Evolutionary conservation across 2,797 vertebrate species (phyloP), one percentile per base, ranked within the genome.

Genomic region (Crypturellus tataupa): DNA sequence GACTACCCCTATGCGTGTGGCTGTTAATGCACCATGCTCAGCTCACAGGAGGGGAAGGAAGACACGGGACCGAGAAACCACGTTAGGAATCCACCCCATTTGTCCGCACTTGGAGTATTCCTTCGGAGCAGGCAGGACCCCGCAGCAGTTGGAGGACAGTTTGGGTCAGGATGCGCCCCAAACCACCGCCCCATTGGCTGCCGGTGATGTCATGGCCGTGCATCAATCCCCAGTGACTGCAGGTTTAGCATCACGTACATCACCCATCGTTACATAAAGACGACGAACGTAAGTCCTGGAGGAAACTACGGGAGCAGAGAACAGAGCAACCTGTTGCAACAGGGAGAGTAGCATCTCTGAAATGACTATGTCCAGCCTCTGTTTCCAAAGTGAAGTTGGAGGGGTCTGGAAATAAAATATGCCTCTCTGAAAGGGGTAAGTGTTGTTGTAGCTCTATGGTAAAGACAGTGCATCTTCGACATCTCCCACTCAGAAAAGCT

Each of bases 201-300:
- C n/a, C 44, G 83, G 85, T 97, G 97, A 97, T 94, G 96, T 97
- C 97, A 98, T 96, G 78, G 27, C 86, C 95, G 8, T 29, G 85
- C 81, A 94, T 97, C 96, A 96, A 93, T 96, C 94, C 94, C 97
- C 63, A 46, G 76, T 60, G 94, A 92, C 93, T 96, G 96, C 95
- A 93, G 94, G 96, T 97, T 97, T 94, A 94, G 93, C 83, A 97
- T 65, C 91, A 70, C 49, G 4, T 64, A 6, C 47, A 93, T 93
- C 87, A 25, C 83, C 83, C 68, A 81, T 76, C 72, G 95, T 77
- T 89, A 94, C 82, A 92, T 75, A 92, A 80, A 9, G 29, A 85
- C 87, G 82, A 81, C 18, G 60, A 94, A 70, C 23, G 3, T 29
- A 23, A 77, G 39, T 71, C 56, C 82, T 68, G 85, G 58, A 90